Evolutionary conservation across 2,113 vertebrate genomes (phyloP), one percentile per base, ranked within the genome.

Genomic region (Gambusia holbrooki): DNA sequence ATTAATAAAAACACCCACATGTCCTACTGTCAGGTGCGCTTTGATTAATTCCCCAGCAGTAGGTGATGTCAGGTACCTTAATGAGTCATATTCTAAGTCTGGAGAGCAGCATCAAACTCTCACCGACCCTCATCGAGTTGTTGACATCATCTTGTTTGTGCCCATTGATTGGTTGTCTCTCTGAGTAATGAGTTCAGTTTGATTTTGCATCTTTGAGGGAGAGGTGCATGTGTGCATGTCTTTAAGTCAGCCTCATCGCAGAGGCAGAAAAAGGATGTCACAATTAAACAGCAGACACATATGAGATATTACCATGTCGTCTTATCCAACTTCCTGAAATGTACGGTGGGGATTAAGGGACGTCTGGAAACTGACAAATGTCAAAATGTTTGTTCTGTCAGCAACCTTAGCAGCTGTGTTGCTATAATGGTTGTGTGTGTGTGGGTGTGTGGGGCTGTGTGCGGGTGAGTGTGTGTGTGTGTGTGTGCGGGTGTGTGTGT

Each of bases 31-130:
- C 37, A 35, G 12, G 76, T 86, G 66, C 72, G 61, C 77, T 76
- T 71, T 81, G 84, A 84, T 86, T 69, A 73, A 86, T 73, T 62
- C 71, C 51, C 61, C 71, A 66, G 69, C 77, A 78, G 73, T 66
- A 60, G 64, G 71, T 32, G 73, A 84, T 81, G 66, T 68, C 71
- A 62, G 67, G 28, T 71, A 33, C 64, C 62, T 73, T 79, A 68
- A 79, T 84, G 65, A 37, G 33, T 81, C 69, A 71, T 54, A 74
- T 63, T 71, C 22, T 25, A 45, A 62, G 66, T 84, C 60, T 60
- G 45, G 30, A 17, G 65, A 77, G 61, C 29, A 1, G 35, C 1
- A 54, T 65, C 62, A 32, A 81, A 80, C 51, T 33, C 62, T 71
- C 27, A 61, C 22, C 5, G 60, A 83, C 66, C 68, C 70, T 62